Conservation (phyloP, 2,797 vertebrate genomes). For the Poeciliopsis paucimaculata region DNA sequence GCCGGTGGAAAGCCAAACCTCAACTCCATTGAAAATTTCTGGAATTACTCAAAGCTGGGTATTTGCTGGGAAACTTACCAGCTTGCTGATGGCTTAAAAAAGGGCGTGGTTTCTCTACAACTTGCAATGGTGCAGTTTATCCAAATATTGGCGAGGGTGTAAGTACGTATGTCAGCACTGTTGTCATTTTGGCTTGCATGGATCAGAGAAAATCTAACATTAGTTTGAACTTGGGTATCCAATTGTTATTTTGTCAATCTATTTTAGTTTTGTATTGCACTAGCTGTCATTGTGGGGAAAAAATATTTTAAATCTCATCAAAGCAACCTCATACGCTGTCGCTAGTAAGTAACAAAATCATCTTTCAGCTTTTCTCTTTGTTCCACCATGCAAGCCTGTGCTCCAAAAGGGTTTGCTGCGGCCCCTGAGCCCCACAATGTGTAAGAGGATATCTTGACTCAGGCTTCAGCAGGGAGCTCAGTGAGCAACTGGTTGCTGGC, state of each 20-base stretch:
- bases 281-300: background rate
- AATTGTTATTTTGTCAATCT: background rate
- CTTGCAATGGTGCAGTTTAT: background rate
- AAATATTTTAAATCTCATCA: background rate
- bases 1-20: background rate
- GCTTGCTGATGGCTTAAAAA: background rate
- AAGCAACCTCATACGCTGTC: background rate
- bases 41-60: background rate
- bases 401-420: conserved; percentile 64
- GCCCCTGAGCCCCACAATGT: conserved; percentile 64
- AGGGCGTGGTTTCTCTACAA: background rate
- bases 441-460: conserved; percentile 77
- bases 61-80: background rate
- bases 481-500: conserved; percentile 41
- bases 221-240: background rate
- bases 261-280: background rate
- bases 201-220: background rate
- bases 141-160: background rate
- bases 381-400: conserved; percentile 73
- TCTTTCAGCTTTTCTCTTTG: conserved; percentile 27
- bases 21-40: background rate
- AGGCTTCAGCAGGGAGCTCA: conserved; percentile 56
- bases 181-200: background rate
- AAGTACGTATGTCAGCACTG: background rate
- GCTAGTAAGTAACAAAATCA: conserved; percentile 2